phyloP scores from a whole-genome alignment of 2,888 invertebrate species.

The Lycophotia porphyrea region DNA sequence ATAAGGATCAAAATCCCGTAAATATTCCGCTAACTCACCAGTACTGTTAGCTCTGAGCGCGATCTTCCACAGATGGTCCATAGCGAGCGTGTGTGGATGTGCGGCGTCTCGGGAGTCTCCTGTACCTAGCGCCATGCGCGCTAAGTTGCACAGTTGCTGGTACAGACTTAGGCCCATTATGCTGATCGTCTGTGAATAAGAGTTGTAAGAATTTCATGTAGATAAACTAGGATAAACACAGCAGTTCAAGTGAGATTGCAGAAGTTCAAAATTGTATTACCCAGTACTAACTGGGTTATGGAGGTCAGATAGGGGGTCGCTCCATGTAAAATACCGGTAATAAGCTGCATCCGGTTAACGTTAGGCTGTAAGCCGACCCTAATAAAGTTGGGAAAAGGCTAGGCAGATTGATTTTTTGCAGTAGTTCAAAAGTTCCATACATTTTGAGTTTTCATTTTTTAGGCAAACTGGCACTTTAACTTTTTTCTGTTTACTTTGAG shows the following conservation, averaged over 20 bases:
- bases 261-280: background rate
- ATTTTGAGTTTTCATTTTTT: background rate
- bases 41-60: slow-evolving; percentile 97
- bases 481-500: background rate
- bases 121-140: slow-evolving; percentile 94
- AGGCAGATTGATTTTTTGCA: too few relatives aligned
- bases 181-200: slow-evolving; percentile 92
- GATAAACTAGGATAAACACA: background rate
- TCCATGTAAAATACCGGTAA: too few relatives aligned
- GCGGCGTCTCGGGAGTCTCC: slow-evolving; percentile 88
- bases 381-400: too few relatives aligned
- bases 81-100: slow-evolving; percentile 93
- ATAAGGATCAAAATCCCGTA: background rate
- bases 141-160: slow-evolving; percentile 97
- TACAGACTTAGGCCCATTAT: slow-evolving; percentile 97
- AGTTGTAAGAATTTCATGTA: background rate
- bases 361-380: too few relatives aligned
- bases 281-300: background rate
- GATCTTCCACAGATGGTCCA: slow-evolving; percentile 98
- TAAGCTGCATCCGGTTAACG: too few relatives aligned
- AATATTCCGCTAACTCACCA: slow-evolving; percentile 79
- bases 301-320: too few relatives aligned
- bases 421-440: too few relatives aligned
- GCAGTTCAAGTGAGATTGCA: background rate
- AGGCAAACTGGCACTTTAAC: background rate